Base-by-base conservation (phyloP, 1,140 invertebrate genomes). In the Neodiprion lecontei region DNA sequence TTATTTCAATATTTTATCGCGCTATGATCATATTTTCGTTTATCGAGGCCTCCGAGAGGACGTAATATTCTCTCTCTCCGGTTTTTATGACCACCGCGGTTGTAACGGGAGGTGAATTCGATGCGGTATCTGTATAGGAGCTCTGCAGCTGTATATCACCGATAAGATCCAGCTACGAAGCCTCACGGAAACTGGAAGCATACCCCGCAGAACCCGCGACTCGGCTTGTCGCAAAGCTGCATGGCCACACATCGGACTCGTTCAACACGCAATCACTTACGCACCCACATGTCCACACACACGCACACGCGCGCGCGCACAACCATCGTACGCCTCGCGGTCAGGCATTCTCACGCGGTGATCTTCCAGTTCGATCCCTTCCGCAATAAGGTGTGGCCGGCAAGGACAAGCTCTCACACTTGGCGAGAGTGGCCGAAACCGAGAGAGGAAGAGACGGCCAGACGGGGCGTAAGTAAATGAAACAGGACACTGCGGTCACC, bases 1-100 rank as follows among this genome's bases (percentile, higher is more conserved):
- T 61, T 61, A 61, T 61, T 61, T 61, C 53, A 61, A 61, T 61
- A 61, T 17, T 61, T 61, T 9, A 61, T 61, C 53, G n/a, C 53
- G 11, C 53, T 17, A 9, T 61, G 53, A 61, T 61, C 53, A 9
- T 61, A 61, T 61, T 61, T 61, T 61, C 11, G 53, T 61, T 61
- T 61, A 61, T 61, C n/a, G 53, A 61, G 11, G 53, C 53, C n/a
- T 61, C 4, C n/a, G 11, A 17, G 53, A 61, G 53, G 53, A 40
- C 28, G 53, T 61, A 61, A 12, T 61, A 61, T 61, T 14, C 53
- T 14, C 53, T 14, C 53, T 17, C 53, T 61, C 11, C n/a, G 53
- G 53, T 17, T 61, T 61, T 61, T 40, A 40, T 40, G 28, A 40
- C 28, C 28, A 40, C 28, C 28, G 28, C 5, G 28, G 28, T 40